phyloP scores from a whole-genome alignment of 2,113 vertebrate genomes.

The Oreochromis niloticus region DNA sequence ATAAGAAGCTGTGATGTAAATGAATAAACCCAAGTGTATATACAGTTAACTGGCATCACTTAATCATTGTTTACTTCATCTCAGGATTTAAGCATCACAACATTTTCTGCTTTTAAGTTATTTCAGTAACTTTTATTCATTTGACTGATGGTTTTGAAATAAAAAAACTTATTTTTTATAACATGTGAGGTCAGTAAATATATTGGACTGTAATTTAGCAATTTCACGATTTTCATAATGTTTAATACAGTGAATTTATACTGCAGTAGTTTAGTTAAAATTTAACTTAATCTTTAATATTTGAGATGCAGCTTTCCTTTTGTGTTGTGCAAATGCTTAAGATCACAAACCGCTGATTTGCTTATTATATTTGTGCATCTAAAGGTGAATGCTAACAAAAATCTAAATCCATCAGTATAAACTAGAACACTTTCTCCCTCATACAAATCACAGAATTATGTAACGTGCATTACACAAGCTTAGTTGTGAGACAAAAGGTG shows the following conservation, averaged over 20 bases:
- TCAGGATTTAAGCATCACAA: neutral
- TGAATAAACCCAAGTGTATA: neutral
- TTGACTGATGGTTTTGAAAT: neutral
- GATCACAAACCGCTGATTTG: neutral
- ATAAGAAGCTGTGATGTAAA: neutral
- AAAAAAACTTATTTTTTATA: neutral
- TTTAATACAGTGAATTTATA: neutral
- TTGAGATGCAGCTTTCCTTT: rapidly evolving
- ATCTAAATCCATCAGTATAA: neutral
- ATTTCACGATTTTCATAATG: neutral
- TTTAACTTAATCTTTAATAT: neutral
- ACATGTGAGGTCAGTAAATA: neutral
- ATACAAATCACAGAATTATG: neutral
- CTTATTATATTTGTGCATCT: neutral
- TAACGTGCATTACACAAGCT: neutral
- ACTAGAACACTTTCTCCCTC: neutral
- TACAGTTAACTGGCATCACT: neutral
- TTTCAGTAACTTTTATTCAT: neutral
- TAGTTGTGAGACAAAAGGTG: neutral
- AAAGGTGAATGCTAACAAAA: neutral
- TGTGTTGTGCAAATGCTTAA: neutral
- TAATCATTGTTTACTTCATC: neutral
- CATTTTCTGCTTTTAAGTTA: neutral
- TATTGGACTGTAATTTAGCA: neutral
- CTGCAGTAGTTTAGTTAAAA: neutral